Base-by-base conservation (phyloP, 2,888 invertebrate genomes). In the Eudemis profundana region DNA sequence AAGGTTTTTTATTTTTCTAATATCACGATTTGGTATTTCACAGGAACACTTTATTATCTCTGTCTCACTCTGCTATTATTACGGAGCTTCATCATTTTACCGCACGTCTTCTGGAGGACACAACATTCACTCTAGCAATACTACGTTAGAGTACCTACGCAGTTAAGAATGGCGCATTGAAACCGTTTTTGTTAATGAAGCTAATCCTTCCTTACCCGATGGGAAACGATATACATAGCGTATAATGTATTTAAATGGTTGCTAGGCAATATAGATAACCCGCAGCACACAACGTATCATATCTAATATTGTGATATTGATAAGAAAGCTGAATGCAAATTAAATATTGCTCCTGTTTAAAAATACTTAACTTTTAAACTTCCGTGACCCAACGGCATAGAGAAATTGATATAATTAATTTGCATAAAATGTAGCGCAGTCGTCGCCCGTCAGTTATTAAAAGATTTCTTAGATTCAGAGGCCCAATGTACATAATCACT, bases 101-200 rank as follows among this genome's bases (percentile, higher is more conserved):
- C n/a, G n/a, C n/a, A n/a, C n/a, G n/a, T 33, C 33, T 33, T 8
- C 33, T 33, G 5, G 8, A 12, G 8, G 33, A 33, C 33, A 10
- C 10, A 33, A 33, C 33, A 33, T 10, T 33, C 8, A 33, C 8
- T 33, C 33, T 10, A 33, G 40, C 5, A 14, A 42, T 42, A 14
- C 21, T 46, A 46, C 46, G 21, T n/a, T 23, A 19, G 12, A 46
- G 12, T 47, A 47, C 3, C 21, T 0, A 27, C 4, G 21, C 19
- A 49, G 40, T 63, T 38, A 61, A 60, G 69, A 69, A 69, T 21
- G 40, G 38, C 40, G 23, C 46, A 42, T 73, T 71, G 68, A 65
- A 64, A 51, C 68, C 40, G 54, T 54, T 66, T 63, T 69, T 68
- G 71, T 68, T 70, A 70, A 61, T 69, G 68, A 68, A 68, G 60